Base-by-base conservation (phyloP, 2,797 vertebrate genomes). In the Acipenser transmontanus region DNA sequence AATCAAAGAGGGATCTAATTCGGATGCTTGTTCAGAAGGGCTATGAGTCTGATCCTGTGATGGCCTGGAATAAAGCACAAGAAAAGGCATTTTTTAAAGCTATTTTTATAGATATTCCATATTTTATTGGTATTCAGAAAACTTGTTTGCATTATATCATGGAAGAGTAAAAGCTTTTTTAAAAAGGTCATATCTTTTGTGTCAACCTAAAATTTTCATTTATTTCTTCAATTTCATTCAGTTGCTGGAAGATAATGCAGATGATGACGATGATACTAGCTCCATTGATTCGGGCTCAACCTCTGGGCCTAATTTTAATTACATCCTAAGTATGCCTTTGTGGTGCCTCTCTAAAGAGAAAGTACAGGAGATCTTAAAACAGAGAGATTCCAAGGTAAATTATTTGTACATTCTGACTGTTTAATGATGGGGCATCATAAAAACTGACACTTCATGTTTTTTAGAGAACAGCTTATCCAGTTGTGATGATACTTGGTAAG, bases 281-380 rank as follows among this genome's bases (percentile, higher is more conserved):
- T 98, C 95, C 0, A 78, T 93, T 52, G 90, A 93, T 74, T 97
- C 93, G 0, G 93, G 93, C 72, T 88, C 92, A 65, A 80, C 90
- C 4, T 91, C 94, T 17, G 96, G 95, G 67, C 96, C 97, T 8
- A 94, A 97, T 82, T 99, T 97, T 82, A 99, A 99, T 84, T 99
- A 99, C 82, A 98, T 99, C 80, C 91, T 99, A 80, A 97, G 95
- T 83, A 99, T 99, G 97, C 92, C 96, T 69, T 86, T 99, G 51
- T 98, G 96, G 97, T 98, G 93, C 78, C 89, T 99, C 78, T 91
- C 92, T 6, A 99, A 98, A 85, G 97, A 99, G 88, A 98, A 93
- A 78, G 96, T 98, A 81, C 95, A 98, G 1, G 95, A 96, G 47
- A 85, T 99, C 71, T 92, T 99, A 69, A 97, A 93, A 71, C 95